These are phyloP conservation scores for Apis dorsata DNA, from an alignment of 1,140 invertebrate genomes.

Conservation along the genomic window DNA sequence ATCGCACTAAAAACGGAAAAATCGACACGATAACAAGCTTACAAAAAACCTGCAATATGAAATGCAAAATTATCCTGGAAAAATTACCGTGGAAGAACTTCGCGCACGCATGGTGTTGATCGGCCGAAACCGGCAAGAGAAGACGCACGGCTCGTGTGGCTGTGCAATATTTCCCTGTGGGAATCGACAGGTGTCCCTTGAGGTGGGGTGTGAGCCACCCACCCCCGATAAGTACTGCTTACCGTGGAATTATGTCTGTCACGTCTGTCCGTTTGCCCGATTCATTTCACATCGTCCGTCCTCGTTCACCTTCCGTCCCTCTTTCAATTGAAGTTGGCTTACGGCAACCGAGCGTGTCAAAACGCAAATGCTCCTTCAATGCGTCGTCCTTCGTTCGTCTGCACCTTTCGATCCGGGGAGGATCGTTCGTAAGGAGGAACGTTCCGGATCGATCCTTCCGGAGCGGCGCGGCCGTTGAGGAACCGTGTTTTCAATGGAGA, in stretches of 20 bases:
- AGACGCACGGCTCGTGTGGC: slow-evolving; percentile 49
- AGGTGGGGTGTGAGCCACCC: slow-evolving; percentile 41
- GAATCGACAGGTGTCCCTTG: slow-evolving; percentile 75
- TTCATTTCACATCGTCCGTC: slow-evolving; percentile 72
- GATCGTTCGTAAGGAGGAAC: no score
- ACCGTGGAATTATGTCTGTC: slow-evolving; percentile 76
- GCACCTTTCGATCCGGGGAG: slow-evolving; percentile 24
- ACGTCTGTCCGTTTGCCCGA: slow-evolving; percentile 76
- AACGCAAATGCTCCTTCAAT: slow-evolving; percentile 62
- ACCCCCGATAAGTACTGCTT: slow-evolving; percentile 71
- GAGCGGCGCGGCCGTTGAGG: not conserved
- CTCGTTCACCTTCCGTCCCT: slow-evolving; percentile 53
- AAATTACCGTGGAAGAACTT: not conserved
- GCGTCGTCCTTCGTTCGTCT: slow-evolving; percentile 1
- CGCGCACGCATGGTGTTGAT: not conserved
- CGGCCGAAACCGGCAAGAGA: slow-evolving; percentile 10
- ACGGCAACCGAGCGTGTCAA: slow-evolving; percentile 61
- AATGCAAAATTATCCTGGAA: no score
- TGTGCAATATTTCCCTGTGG: slow-evolving; percentile 70
- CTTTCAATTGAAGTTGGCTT: slow-evolving; percentile 66
- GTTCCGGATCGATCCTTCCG: no score
- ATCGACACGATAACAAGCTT: not conserved
- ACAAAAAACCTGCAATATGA: no score
- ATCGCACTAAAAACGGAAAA: no score
- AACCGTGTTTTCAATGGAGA: not conserved